Conservation (phyloP, 2,113 vertebrate genomes). For the Scomber colias region DNA sequence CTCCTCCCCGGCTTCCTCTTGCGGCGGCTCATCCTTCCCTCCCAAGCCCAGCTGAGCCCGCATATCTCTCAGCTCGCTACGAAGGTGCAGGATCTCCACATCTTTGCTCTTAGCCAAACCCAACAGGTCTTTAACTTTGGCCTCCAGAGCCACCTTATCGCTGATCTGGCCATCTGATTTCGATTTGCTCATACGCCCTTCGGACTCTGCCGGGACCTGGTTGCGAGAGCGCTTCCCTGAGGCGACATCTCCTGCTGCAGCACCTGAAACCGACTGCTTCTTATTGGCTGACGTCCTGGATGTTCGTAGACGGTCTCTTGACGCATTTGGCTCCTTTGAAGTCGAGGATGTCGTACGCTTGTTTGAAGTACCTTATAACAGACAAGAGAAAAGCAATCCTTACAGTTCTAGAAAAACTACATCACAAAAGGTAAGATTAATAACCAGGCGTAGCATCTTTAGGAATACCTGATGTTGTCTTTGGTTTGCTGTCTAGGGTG, state of each 20-base stretch:
- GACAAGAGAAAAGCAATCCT: background rate
- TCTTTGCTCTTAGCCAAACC: conserved; percentile 93
- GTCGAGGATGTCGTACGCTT: conserved; percentile 88
- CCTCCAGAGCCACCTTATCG: conserved; percentile 91
- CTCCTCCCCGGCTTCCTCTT: conserved; percentile 80
- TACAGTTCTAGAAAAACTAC: conserved; percentile 11
- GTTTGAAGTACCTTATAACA: conserved; percentile 77
- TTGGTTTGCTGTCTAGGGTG: conserved; percentile 87
- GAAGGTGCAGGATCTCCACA: conserved; percentile 91
- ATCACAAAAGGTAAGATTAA: background rate
- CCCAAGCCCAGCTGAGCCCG: conserved; percentile 90
- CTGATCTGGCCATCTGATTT: conserved; percentile 95
- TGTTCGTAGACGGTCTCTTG: conserved; percentile 89
- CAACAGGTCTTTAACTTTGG: conserved; percentile 93
- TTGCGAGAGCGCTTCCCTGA: conserved; percentile 89
- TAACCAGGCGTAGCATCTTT: background rate
- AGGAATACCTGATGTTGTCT: conserved; percentile 85
- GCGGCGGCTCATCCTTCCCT: conserved; percentile 79
- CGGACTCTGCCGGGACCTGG: conserved; percentile 83
- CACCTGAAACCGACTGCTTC: conserved; percentile 83
- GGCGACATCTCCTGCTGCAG: conserved; percentile 66
- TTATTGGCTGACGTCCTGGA: conserved; percentile 90
- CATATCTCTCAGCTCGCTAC: conserved; percentile 91
- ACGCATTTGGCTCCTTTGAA: conserved; percentile 89
- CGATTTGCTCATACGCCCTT: conserved; percentile 94